Percentiles rank a stretch among this genome's conserved stretches.
These are phyloP conservation scores for Tinea pellionella DNA, from an alignment of 2,888 invertebrate genomes.

Conservation along the genomic window DNA sequence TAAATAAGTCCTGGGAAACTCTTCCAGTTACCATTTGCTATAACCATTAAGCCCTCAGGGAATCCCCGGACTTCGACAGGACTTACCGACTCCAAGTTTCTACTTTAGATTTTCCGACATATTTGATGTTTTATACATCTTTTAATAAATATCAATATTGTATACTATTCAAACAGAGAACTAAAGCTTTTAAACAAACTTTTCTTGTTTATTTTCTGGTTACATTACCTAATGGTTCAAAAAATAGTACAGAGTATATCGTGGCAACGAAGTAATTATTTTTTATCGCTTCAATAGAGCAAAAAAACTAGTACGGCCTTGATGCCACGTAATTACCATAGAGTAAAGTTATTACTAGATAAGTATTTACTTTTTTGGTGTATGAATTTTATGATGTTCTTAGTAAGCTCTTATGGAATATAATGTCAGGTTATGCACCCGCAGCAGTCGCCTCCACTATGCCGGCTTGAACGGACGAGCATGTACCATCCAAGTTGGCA, in stretches of 20 bases:
- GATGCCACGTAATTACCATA: constrained; percentile 9
- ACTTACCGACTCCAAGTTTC: constrained; percentile 25
- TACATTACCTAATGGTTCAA: constrained; percentile 24
- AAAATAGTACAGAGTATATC: not conserved
- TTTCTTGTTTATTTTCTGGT: too few species aligned
- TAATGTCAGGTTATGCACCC: too few species aligned
- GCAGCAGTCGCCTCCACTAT: too few species aligned
- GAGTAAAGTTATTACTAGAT: not conserved
- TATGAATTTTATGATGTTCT: not conserved
- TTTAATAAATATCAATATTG: too few species aligned
- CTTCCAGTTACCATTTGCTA: constrained; percentile 28
- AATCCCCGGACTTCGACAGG: constrained; percentile 31
- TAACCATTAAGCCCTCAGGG: constrained; percentile 20
- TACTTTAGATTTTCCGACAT: not conserved
- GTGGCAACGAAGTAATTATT: constrained; percentile 10
- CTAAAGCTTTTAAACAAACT: too few species aligned
- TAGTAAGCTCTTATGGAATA: too few species aligned
- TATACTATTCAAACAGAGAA: too few species aligned
- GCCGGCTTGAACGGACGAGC: too few species aligned
- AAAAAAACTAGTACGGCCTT: constrained; percentile 13
- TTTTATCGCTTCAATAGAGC: constrained; percentile 11
- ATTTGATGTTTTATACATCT: not conserved
- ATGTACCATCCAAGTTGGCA: too few species aligned
- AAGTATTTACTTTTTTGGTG: not conserved
- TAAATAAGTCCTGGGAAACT: constrained; percentile 46